phyloP scores from a whole-genome alignment of 2,888 invertebrate genomes.

The Drosophila tanythrix region DNA sequence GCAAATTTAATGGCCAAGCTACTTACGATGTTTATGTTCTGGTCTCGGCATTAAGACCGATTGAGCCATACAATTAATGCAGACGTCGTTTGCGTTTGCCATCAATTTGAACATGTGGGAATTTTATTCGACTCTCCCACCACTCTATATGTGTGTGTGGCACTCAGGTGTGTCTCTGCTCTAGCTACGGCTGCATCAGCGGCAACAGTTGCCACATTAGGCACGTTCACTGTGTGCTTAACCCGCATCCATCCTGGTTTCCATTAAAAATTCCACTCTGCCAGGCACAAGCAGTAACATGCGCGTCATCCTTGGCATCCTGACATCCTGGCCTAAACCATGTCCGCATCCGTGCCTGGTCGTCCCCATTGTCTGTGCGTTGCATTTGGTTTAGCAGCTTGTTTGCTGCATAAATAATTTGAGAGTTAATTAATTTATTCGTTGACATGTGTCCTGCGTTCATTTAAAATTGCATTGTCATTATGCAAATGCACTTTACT shows the following conservation, averaged over 20 bases:
- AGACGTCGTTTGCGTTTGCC: constrained; percentile 42
- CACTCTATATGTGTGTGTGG: background rate
- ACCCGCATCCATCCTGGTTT: background rate
- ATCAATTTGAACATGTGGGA: constrained; percentile 35
- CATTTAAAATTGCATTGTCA: constrained; percentile 77
- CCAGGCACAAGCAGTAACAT: constrained; percentile 2
- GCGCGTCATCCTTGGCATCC: constrained; percentile 2
- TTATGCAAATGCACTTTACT: constrained; percentile 73
- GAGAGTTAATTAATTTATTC: constrained; percentile 85
- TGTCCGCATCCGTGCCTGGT: background rate
- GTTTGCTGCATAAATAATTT: constrained; percentile 79
- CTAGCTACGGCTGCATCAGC: constrained; percentile 15
- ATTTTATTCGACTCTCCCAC: background rate
- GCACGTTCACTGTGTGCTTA: constrained; percentile 27
- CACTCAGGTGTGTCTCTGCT: constrained; percentile 35
- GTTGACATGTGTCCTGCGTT: constrained; percentile 82
- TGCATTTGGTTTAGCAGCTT: constrained; percentile 37
- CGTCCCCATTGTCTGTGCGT: constrained; percentile 27
- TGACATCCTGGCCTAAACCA: constrained; percentile 25
- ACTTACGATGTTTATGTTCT: constrained; percentile 41
- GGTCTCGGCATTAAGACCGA: constrained; percentile 25
- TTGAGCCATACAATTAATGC: constrained; percentile 73
- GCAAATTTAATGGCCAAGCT: constrained; percentile 30
- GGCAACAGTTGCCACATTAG: constrained; percentile 49
- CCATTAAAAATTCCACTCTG: constrained; percentile 54